Evolutionary conservation across 2,888 invertebrate species (phyloP).

Genomic region (Trisateles emortualis): DNA sequence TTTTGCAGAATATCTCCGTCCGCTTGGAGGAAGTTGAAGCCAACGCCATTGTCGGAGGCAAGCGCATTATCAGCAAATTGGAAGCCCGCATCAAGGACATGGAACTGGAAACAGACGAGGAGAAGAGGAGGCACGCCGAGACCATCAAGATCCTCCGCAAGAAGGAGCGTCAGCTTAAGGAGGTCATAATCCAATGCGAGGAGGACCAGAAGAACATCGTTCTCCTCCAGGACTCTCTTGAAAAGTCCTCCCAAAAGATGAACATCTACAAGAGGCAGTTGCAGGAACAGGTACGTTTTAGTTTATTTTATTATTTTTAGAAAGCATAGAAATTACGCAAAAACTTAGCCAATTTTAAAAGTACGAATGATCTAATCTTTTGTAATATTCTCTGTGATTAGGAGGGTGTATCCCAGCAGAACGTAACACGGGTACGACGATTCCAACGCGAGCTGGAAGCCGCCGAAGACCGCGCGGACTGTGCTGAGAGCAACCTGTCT

Average conservation of each 20-base stretch:
- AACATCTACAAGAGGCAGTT: constrained; percentile 98
- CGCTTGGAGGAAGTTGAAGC: constrained; percentile 98
- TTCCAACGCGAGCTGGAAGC: constrained; percentile 99
- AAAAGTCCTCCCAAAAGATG: constrained; percentile 95
- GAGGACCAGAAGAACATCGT: constrained; percentile 98
- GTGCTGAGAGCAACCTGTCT: constrained; percentile 97
- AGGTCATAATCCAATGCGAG: constrained; percentile 97
- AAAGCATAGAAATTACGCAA: no score
- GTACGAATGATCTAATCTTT: constrained; percentile 6
- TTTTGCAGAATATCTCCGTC: constrained; percentile 91
- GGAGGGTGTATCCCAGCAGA: constrained; percentile 97
- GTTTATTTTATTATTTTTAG: no score
- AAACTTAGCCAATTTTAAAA: no score
- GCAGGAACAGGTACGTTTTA: constrained; percentile 92
- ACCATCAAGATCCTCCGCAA: constrained; percentile 99
- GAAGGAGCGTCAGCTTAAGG: constrained; percentile 99
- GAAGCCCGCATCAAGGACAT: constrained; percentile 97
- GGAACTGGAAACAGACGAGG: constrained; percentile 98
- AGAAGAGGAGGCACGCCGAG: constrained; percentile 98
- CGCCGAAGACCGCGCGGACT: constrained; percentile 98
- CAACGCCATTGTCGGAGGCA: constrained; percentile 98
- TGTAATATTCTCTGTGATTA: constrained; percentile 65
- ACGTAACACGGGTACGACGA: constrained; percentile 97
- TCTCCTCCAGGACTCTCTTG: constrained; percentile 95
- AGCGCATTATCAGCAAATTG: constrained; percentile 98